Evolutionary conservation across 92 coral and sea anemone species (phyloP), one percentile per base, ranked within the genome.

Genomic region (Pocillopora grandis): DNA sequence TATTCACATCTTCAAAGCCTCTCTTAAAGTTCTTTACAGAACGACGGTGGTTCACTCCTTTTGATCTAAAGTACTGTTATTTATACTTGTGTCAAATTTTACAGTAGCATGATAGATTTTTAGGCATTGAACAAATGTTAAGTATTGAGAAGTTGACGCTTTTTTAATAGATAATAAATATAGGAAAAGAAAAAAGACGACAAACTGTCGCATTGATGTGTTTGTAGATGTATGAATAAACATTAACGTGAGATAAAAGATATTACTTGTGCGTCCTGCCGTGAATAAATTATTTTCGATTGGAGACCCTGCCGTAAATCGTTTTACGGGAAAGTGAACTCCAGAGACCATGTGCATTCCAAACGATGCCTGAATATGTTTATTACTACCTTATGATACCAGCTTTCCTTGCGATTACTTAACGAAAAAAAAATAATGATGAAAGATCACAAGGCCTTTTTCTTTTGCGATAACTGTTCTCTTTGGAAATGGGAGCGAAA

Each of bases 1-100:
- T 74, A 52, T 55, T 52, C 74, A 20, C 74, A 48, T 1, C 10
- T 13, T 20, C 73, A 64, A 65, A 62, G 16, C 42, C 23, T 48
- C 27, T 27, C 23, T 35, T 10, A 61, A 27, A 36, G 5, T 36
- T 42, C 49, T 42, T 42, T 42, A 42, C 49, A 42, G 49, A 42
- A 42, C 64, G 12, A 57, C 9, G 63, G 48, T 13, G 74, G 63
- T 79, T 19, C 62, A 21, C 42, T 65, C 10, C 11, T 62, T 77
- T 15, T 12, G 62, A 17, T 31, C 58, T 62, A 64, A 48, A 20
- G 83, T 21, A 10, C 61, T 19, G 73, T 48, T 64, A 64, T 79
- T 79, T 59, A 17, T 37, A 19, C 66, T 7, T 76, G n/a, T 76
- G 80, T 16, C 80, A 61, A 76, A 76, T 76, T 42, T 76, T 76